These are phyloP conservation scores for Anoplolepis gracilipes DNA, from an alignment of 1,140 invertebrate genomes.

Conservation along the genomic window DNA sequence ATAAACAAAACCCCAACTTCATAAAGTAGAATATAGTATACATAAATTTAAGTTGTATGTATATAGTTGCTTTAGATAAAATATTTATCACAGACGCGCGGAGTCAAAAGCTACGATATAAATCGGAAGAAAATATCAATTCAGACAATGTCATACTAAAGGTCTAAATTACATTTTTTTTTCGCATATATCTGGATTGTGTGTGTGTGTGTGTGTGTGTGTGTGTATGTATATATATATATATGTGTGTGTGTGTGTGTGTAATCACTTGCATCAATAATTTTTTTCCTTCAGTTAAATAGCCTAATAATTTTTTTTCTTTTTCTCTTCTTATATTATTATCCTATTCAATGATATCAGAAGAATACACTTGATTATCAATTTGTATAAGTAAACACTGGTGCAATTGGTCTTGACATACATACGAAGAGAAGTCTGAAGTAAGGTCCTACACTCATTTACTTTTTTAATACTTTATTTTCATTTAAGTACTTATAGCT, in stretches of 20 bases:
- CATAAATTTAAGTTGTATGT: slow-evolving; percentile 16
- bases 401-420: neutral
- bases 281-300: neutral
- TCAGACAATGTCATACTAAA: slow-evolving; percentile 56
- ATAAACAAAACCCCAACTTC: neutral
- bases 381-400: slow-evolving; percentile 37
- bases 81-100: slow-evolving; percentile 83
- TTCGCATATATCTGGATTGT: neutral
- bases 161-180: slow-evolving; percentile 17
- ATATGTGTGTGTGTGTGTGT: slow-evolving; percentile 21
- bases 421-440: too few species aligned
- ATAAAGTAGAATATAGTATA: slow-evolving; percentile 36
- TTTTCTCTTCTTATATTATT: slow-evolving; percentile 26
- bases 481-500: too few species aligned
- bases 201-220: slow-evolving; percentile 9
- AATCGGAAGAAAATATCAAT: slow-evolving; percentile 74
- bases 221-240: slow-evolving; percentile 23
- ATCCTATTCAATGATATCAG: slow-evolving; percentile 19
- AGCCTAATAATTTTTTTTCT: neutral
- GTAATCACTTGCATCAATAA: slow-evolving; percentile 40
- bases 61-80: slow-evolving; percentile 56
- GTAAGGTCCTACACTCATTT: too few species aligned
- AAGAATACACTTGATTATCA: slow-evolving; percentile 1
- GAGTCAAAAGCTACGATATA: slow-evolving; percentile 72
- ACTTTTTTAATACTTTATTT: too few species aligned